Conservation (phyloP, 1,140 invertebrate species). For the Papilio glaucus region DNA sequence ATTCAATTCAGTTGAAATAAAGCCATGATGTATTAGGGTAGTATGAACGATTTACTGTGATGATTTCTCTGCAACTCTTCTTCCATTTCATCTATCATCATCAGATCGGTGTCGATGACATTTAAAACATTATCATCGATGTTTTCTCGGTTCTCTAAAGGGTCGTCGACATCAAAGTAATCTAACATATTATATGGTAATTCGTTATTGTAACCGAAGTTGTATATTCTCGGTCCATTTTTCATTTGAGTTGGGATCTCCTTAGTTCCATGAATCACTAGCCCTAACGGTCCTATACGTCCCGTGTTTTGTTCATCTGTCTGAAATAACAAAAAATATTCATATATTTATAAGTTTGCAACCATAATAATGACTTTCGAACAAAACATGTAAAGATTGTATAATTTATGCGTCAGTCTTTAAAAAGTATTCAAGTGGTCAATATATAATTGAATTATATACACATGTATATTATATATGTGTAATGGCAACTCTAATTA, state of each 20-base stretch:
- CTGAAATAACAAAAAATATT: slow-evolving; percentile 53
- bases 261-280: slow-evolving; percentile 89
- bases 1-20: too few relatives aligned
- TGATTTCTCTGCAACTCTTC: slow-evolving; percentile 68
- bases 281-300: slow-evolving; percentile 80
- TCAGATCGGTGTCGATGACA: slow-evolving; percentile 50
- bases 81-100: slow-evolving; percentile 63
- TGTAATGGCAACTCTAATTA: too few relatives aligned
- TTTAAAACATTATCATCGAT: slow-evolving; percentile 47
- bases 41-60: slow-evolving; percentile 53
- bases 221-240: slow-evolving; percentile 84
- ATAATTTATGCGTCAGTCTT: too few relatives aligned
- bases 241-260: slow-evolving; percentile 85
- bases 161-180: slow-evolving; percentile 47
- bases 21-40: slow-evolving; percentile 33
- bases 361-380: too few relatives aligned
- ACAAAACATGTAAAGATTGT: too few relatives aligned
- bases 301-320: slow-evolving; percentile 82
- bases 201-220: slow-evolving; percentile 78
- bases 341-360: not conserved
- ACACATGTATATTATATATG: too few relatives aligned
- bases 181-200: slow-evolving; percentile 48
- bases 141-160: slow-evolving; percentile 53
- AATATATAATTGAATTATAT: too few relatives aligned
- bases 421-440: too few relatives aligned